These are phyloP conservation scores for Chaetops frenatus DNA, from an alignment of 2,113 vertebrate genomes.

Conservation along the genomic window DNA sequence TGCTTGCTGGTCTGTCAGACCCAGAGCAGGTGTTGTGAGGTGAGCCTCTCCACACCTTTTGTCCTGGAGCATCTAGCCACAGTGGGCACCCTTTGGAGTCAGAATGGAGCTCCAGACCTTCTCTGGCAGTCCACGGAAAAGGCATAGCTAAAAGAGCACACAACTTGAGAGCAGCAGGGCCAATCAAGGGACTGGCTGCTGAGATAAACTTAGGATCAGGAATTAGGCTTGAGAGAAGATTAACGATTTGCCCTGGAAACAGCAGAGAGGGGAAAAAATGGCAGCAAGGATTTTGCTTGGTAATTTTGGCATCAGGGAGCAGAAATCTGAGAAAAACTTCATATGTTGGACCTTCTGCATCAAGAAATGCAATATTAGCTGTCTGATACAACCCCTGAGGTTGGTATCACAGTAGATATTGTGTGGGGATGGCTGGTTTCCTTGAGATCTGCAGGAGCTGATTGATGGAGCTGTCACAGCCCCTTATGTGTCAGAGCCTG, in stretches of 20 bases:
- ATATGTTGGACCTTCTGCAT: background rate
- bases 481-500: background rate
- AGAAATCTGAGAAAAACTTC: slow-evolving; percentile 7
- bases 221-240: slow-evolving; percentile 48
- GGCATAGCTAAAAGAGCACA: background rate
- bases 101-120: background rate
- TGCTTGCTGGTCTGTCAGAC: background rate
- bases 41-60: background rate
- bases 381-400: background rate
- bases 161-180: background rate
- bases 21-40: background rate
- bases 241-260: slow-evolving; percentile 27
- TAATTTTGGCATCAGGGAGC: background rate
- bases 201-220: slow-evolving; percentile 14
- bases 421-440: background rate
- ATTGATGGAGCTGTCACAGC: slow-evolving; percentile 19
- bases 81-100: background rate
- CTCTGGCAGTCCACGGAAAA: background rate
- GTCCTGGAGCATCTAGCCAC: background rate
- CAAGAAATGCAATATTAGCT: background rate
- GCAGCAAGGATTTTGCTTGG: background rate
- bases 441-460: background rate
- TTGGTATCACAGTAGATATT: background rate
- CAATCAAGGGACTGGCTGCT: background rate
- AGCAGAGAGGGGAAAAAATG: background rate